phyloP scores from a whole-genome alignment of 1,140 invertebrate species.

The Hestina assimilis region DNA sequence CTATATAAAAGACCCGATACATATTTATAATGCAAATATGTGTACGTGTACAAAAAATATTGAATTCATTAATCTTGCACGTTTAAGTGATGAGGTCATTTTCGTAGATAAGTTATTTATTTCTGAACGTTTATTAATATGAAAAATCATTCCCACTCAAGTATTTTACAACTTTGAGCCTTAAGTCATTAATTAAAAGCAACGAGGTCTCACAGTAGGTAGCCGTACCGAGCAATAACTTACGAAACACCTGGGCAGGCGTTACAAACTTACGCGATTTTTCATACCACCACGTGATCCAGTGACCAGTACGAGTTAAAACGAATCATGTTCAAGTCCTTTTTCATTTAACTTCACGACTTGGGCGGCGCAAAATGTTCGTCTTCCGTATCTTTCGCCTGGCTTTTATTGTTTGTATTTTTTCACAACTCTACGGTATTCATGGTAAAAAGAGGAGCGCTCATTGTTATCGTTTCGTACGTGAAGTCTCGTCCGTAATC shows the following conservation, averaged over 20 bases:
- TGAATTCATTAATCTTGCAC: no score
- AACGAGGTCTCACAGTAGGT: conserved; percentile 35
- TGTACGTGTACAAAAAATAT: no score
- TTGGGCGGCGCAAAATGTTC: conserved; percentile 35
- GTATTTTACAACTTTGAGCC: conserved; percentile 23
- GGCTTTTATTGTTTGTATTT: conserved; percentile 43
- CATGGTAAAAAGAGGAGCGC: conserved; percentile 32
- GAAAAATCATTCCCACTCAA: conserved; percentile 18
- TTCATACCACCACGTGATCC: conserved; percentile 50
- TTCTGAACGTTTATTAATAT: neutral
- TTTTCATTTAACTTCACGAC: conserved; percentile 46
- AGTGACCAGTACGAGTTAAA: conserved; percentile 39
- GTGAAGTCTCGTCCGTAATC: conserved; percentile 34
- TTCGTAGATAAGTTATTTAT: neutral
- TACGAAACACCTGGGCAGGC: conserved; percentile 45
- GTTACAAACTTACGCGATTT: conserved; percentile 52
- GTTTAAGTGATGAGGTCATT: no score
- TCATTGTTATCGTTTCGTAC: conserved; percentile 38
- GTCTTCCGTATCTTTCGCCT: conserved; percentile 34
- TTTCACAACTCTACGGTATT: conserved; percentile 38
- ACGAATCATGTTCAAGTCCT: conserved; percentile 25
- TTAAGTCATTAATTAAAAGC: conserved; percentile 42
- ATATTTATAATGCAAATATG: no score
- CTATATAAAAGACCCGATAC: no score
- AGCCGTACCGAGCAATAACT: conserved; percentile 50